Evolutionary conservation across 1,140 invertebrate species (phyloP).

Genomic region (Drosophila yakuba): DNA sequence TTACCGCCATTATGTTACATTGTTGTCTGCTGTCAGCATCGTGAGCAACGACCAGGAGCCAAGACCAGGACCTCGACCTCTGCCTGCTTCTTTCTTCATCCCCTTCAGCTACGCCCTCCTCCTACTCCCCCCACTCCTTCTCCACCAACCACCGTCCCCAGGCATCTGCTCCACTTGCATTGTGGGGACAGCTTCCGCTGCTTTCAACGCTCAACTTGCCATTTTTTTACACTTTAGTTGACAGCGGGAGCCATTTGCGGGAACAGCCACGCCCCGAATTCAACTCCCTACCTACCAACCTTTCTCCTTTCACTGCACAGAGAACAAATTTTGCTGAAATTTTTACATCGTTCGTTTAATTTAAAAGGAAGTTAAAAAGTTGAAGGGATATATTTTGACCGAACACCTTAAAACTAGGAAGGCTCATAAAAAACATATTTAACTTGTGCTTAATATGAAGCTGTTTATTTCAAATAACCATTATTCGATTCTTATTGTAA

Average conservation of each 20-base stretch:
- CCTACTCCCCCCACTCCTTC: neutral
- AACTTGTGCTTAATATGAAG: too few relatives aligned
- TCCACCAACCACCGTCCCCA: neutral
- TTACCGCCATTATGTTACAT: constrained; percentile 82
- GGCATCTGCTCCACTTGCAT: constrained; percentile 50
- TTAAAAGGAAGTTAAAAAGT: too few relatives aligned
- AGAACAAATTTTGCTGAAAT: neutral
- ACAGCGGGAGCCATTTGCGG: constrained; percentile 72
- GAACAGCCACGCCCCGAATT: constrained; percentile 41
- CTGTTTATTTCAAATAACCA: too few relatives aligned
- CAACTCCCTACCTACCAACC: constrained; percentile 11
- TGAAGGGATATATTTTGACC: too few relatives aligned
- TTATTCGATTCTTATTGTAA: too few relatives aligned
- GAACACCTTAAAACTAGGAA: too few relatives aligned
- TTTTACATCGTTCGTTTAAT: neutral
- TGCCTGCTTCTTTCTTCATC: constrained; percentile 18
- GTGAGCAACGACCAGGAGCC: constrained; percentile 36
- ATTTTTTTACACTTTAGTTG: constrained; percentile 82
- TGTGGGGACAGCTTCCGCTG: constrained; percentile 60
- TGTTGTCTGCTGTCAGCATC: constrained; percentile 64
- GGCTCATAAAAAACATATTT: too few relatives aligned
- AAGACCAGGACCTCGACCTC: constrained; percentile 60
- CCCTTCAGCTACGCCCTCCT: neutral
- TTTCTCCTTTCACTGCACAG: neutral
- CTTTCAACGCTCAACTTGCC: constrained; percentile 74